Evolutionary conservation across 2,797 vertebrate species (phyloP).

Genomic region (Triplophysa bombifrons): DNA sequence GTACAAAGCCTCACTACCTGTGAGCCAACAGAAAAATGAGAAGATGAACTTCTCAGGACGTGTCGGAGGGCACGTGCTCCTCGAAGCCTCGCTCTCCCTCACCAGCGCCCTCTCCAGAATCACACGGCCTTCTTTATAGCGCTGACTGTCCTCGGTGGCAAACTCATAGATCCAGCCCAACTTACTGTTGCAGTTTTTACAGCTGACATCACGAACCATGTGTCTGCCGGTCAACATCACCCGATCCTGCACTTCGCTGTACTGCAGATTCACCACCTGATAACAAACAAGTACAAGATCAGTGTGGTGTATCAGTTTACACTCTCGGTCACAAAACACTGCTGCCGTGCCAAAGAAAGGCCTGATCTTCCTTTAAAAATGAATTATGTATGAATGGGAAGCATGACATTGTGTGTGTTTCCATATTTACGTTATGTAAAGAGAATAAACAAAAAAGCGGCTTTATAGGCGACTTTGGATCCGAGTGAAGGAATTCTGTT

Average conservation of each 20-base stretch:
- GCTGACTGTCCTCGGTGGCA: slow-evolving; percentile 97
- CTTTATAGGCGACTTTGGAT: no score
- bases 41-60: slow-evolving; percentile 80
- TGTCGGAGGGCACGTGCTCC: slow-evolving; percentile 95
- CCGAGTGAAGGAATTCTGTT: no score
- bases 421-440: background rate
- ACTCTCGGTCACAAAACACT: background rate
- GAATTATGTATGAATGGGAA: background rate
- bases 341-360: background rate
- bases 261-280: slow-evolving; percentile 97
- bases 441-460: no score
- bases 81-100: slow-evolving; percentile 96
- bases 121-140: slow-evolving; percentile 96
- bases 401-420: background rate
- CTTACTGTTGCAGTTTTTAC: slow-evolving; percentile 99
- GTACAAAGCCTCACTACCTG: background rate
- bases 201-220: slow-evolving; percentile 98
- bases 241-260: slow-evolving; percentile 96
- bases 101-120: slow-evolving; percentile 96
- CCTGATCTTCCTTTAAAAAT: background rate
- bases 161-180: slow-evolving; percentile 99
- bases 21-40: background rate
- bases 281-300: slow-evolving; percentile 10
- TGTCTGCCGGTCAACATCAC: slow-evolving; percentile 98
- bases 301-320: background rate